A percentile compares a stretch with the other conserved stretches of the same genome.
Evolutionary conservation across 1,140 invertebrate species (phyloP).

Genomic region (Meloidogyne floridensis): DNA sequence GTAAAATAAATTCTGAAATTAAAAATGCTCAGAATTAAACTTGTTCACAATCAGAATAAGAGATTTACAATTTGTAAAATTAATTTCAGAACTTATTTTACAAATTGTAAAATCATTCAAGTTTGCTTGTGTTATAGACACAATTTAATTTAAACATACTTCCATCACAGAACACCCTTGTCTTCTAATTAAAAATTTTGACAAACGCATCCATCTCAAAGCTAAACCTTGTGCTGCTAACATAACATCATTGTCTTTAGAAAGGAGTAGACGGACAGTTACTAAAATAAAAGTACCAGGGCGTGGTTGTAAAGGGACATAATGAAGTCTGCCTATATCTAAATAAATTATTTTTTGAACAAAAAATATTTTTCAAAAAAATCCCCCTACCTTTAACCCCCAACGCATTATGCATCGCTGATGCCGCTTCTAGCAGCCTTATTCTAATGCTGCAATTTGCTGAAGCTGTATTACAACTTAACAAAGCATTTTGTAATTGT

Average conservation of each 20-base stretch:
- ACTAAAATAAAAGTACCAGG: slow-evolving; percentile 66
- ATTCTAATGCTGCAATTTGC: slow-evolving; percentile 72
- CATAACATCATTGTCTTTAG: neutral
- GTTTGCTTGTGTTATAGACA: too few relatives aligned
- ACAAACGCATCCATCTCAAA: slow-evolving; percentile 48
- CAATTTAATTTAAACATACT: neutral
- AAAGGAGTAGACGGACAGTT: slow-evolving; percentile 71
- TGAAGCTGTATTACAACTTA: slow-evolving; percentile 79
- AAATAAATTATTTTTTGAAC: neutral
- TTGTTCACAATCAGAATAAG: too few relatives aligned
- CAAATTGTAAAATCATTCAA: too few relatives aligned
- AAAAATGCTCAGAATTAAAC: too few relatives aligned
- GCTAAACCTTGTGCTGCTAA: slow-evolving; percentile 35
- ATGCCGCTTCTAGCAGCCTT: slow-evolving; percentile 84
- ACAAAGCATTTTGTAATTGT: slow-evolving; percentile 82
- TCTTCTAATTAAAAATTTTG: slow-evolving; percentile 44
- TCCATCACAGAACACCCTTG: slow-evolving; percentile 39
- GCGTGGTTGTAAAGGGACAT: slow-evolving; percentile 78
- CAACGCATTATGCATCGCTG: slow-evolving; percentile 87
- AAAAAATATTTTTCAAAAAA: neutral
- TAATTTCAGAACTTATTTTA: too few relatives aligned
- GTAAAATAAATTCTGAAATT: too few relatives aligned
- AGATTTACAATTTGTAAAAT: too few relatives aligned
- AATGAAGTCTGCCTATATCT: slow-evolving; percentile 87
- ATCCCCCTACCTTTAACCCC: slow-evolving; percentile 73